These are phyloP conservation scores for Phortica magna DNA, from an alignment of 2,888 invertebrate genomes.

Conservation along the genomic window DNA sequence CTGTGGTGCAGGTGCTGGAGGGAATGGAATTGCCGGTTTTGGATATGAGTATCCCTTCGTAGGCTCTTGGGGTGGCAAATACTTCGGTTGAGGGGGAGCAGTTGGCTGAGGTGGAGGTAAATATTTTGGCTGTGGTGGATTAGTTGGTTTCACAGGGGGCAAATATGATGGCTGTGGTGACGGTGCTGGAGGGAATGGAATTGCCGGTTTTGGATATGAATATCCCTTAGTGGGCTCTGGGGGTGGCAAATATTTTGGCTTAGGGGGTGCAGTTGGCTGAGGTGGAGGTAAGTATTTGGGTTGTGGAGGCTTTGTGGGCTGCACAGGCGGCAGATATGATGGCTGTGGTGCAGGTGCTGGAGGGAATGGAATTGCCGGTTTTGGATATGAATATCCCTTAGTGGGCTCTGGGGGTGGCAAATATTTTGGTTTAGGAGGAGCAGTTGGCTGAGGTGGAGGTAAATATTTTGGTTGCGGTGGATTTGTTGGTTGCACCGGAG, in stretches of 20 bases:
- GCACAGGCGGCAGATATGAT: constrained; percentile 45
- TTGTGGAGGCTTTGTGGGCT: constrained; percentile 41
- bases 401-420: constrained; percentile 40
- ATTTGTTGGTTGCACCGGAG: constrained; percentile 47
- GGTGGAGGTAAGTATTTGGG: constrained; percentile 50
- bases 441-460: constrained; percentile 43
- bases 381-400: constrained; percentile 44
- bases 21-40: constrained; percentile 55
- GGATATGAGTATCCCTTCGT: constrained; percentile 60
- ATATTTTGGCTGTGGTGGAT: constrained; percentile 47
- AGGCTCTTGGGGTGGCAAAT: constrained; percentile 41
- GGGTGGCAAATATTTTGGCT: constrained; percentile 45
- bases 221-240: constrained; percentile 35
- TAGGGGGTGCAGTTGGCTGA: constrained; percentile 31
- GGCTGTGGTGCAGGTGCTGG: constrained; percentile 45
- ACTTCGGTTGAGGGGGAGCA: constrained; percentile 51
- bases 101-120: constrained; percentile 48
- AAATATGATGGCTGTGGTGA: constrained; percentile 47
- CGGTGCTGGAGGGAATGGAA: constrained; percentile 40
- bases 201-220: constrained; percentile 43
- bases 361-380: constrained; percentile 57
- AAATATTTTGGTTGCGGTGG: constrained; percentile 60
- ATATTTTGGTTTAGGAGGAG: constrained; percentile 37
- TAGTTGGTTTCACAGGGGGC: constrained; percentile 43
- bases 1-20: constrained; percentile 41